Conservation (phyloP, 2,113 vertebrate species). For the Riparia riparia region DNA sequence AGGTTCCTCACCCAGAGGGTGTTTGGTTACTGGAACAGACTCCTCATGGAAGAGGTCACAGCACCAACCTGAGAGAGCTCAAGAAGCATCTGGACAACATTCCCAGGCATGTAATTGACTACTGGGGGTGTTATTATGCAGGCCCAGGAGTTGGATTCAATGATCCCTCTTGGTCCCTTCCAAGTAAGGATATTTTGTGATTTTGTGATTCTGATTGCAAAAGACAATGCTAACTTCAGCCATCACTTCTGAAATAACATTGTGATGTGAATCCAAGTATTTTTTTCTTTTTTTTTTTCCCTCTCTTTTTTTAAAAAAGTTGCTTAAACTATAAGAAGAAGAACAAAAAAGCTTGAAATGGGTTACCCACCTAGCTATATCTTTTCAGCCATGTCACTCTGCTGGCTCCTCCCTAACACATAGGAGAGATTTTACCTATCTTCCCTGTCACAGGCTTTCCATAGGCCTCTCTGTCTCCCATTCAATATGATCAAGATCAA, state of each 20-base stretch:
- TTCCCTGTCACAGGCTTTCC: not conserved
- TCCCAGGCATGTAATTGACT: not conserved
- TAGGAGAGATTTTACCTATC: not conserved
- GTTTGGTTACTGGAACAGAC: not conserved
- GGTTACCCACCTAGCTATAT: not conserved
- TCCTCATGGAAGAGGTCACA: not conserved
- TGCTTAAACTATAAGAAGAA: not conserved
- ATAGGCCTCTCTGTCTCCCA: not conserved
- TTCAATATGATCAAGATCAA: not conserved
- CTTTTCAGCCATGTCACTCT: not conserved
- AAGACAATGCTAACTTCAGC: not conserved
- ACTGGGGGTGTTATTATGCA: not conserved
- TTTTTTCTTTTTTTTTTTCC: not conserved
- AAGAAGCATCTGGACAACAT: not conserved
- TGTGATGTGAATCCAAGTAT: not conserved
- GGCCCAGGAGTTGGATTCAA: not conserved
- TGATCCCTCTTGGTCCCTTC: not conserved
- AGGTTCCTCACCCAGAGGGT: not conserved
- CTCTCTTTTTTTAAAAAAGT: not conserved
- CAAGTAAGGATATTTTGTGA: not conserved
- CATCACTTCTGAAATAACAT: not conserved
- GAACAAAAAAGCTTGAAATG: not conserved
- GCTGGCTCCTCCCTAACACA: not conserved
- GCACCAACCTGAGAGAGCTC: not conserved
- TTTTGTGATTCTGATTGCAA: not conserved